Evolutionary conservation across 2,888 invertebrate species (phyloP).

Genomic region (Rhaphigaster nebulosa): DNA sequence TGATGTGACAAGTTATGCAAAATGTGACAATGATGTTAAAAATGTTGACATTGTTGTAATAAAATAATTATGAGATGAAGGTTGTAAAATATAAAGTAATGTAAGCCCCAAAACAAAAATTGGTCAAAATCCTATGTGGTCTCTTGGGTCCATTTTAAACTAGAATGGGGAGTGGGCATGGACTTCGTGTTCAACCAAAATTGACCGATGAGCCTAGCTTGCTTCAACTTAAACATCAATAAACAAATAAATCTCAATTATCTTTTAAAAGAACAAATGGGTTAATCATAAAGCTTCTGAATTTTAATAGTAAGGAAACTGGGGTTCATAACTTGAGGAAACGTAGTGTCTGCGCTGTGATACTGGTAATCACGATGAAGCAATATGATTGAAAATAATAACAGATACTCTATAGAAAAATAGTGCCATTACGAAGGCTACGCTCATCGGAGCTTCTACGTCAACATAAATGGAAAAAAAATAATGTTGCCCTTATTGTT

Average conservation of each 20-base stretch:
- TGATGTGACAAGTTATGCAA: too few relatives aligned
- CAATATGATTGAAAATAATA: background rate
- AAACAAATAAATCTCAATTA: background rate
- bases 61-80: too few relatives aligned
- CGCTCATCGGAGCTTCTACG: too few relatives aligned
- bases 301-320: too few relatives aligned
- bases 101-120: too few relatives aligned
- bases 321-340: background rate
- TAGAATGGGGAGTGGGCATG: background rate
- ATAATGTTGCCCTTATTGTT: background rate
- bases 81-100: too few relatives aligned
- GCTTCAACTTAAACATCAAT: background rate
- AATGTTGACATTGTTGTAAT: too few relatives aligned
- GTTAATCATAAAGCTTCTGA: background rate
- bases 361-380: background rate
- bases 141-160: too few relatives aligned
- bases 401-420: background rate
- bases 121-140: too few relatives aligned
- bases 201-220: background rate
- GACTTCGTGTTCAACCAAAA: background rate
- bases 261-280: background rate
- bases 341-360: background rate
- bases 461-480: background rate
- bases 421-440: background rate
- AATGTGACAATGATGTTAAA: too few relatives aligned